These are phyloP conservation scores for Drosophila anomalata DNA, from an alignment of 2,888 invertebrate species.

Conservation along the genomic window DNA sequence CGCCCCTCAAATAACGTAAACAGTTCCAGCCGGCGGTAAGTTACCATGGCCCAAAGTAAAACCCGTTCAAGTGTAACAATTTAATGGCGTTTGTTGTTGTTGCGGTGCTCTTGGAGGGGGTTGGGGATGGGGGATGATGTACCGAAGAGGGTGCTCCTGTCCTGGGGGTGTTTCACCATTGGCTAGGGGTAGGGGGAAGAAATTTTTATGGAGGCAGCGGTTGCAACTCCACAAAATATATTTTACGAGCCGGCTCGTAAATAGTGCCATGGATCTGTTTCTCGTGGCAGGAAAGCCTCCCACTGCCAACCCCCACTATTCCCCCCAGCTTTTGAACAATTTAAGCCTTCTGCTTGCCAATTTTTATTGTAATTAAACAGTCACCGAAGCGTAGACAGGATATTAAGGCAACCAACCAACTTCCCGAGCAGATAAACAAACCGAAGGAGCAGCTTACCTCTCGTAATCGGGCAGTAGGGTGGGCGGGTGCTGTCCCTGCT, in stretches of 20 bases:
- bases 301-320: background rate
- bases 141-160: constrained; percentile 5
- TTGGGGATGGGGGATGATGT: constrained; percentile 11
- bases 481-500: constrained; percentile 79
- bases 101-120: constrained; percentile 26
- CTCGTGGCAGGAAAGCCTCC: background rate
- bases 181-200: constrained; percentile 2
- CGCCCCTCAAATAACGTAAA: constrained; percentile 26
- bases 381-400: constrained; percentile 74
- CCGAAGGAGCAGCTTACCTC: constrained; percentile 72
- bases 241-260: constrained; percentile 44
- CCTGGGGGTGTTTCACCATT: constrained; percentile 33
- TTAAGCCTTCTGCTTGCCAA: constrained; percentile 50
- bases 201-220: constrained; percentile 62
- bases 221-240: constrained; percentile 44
- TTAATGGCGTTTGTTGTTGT: constrained; percentile 76
- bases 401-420: constrained; percentile 64
- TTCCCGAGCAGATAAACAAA: constrained; percentile 69
- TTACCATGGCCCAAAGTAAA: constrained; percentile 69
- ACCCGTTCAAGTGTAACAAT: constrained; percentile 81
- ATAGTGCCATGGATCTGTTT: constrained; percentile 40
- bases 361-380: constrained; percentile 76
- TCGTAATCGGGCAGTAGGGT: constrained; percentile 83
- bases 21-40: constrained; percentile 40
- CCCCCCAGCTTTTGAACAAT: constrained; percentile 15